Conservation (phyloP, 2,888 invertebrate species). For the Criorhina ranunculi region DNA sequence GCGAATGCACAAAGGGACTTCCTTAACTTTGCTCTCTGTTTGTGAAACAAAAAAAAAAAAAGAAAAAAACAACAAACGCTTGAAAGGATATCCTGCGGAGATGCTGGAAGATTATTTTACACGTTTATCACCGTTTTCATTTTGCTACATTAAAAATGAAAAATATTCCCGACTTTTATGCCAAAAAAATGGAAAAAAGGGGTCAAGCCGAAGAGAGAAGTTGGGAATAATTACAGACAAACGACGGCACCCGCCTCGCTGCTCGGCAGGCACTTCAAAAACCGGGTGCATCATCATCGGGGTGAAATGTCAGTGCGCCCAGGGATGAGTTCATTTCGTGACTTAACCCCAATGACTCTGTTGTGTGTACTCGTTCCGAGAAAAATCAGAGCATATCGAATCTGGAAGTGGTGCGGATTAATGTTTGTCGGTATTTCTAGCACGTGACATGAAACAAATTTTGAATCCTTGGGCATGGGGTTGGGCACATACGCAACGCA, state of each 20-base stretch:
- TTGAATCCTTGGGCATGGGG: conserved; percentile 36
- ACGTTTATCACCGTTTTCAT: conserved; percentile 72
- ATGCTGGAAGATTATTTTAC: conserved; percentile 72
- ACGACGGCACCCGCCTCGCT: conserved; percentile 72
- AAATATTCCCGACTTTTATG: conserved; percentile 53
- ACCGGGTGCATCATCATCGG: conserved; percentile 62
- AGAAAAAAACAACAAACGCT: conserved; percentile 38
- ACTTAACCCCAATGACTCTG: conserved; percentile 64
- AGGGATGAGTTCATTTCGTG: conserved; percentile 72
- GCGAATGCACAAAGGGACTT: conserved; percentile 60
- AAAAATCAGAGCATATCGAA: conserved; percentile 74
- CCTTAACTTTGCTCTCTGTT: conserved; percentile 18
- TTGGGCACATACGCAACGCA: neutral
- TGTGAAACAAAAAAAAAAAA: conserved; percentile 26
- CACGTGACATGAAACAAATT: conserved; percentile 75
- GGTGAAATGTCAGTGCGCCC: conserved; percentile 65
- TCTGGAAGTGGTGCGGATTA: conserved; percentile 76
- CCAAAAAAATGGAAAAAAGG: conserved; percentile 46
- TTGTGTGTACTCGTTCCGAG: conserved; percentile 37
- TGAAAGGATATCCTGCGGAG: conserved; percentile 74
- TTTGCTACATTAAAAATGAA: conserved; percentile 76
- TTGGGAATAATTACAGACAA: conserved; percentile 69
- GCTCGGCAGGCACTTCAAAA: conserved; percentile 38
- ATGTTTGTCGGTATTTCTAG: conserved; percentile 72
- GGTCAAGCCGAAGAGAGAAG: conserved; percentile 57